These are phyloP conservation scores for Tenthredo livida DNA, from an alignment of 2,888 invertebrate species.

Conservation along the genomic window DNA sequence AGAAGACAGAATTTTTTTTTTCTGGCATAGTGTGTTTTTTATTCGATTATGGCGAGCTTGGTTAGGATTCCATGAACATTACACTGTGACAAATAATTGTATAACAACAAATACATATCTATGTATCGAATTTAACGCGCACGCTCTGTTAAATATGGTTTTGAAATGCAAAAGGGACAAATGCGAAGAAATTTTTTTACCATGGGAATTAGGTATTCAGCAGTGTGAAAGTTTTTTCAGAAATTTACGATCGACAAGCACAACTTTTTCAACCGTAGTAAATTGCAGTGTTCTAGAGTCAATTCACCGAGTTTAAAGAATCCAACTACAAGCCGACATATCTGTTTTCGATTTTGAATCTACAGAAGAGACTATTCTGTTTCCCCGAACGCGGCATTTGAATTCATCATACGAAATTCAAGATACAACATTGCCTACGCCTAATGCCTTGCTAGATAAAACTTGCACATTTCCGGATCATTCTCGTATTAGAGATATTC, in stretches of 20 bases:
- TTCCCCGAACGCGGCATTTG: not conserved
- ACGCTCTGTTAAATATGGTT: constrained; percentile 56
- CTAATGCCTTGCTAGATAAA: not conserved
- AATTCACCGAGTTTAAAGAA: constrained; percentile 54
- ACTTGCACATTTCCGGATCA: not conserved
- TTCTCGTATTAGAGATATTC: not conserved
- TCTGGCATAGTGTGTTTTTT: constrained; percentile 61
- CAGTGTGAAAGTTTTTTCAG: constrained; percentile 55
- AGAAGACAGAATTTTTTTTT: constrained; percentile 56
- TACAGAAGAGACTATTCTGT: constrained; percentile 10
- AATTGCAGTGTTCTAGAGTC: constrained; percentile 56
- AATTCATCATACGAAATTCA: constrained; percentile 19
- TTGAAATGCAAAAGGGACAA: constrained; percentile 45
- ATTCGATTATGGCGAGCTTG: constrained; percentile 61
- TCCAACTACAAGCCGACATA: constrained; percentile 57
- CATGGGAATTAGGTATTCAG: constrained; percentile 56
- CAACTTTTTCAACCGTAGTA: constrained; percentile 48
- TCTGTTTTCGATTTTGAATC: constrained; percentile 51
- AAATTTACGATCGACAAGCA: constrained; percentile 25
- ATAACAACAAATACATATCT: constrained; percentile 60
- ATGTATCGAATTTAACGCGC: constrained; percentile 60
- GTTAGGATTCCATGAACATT: constrained; percentile 56
- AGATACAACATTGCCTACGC: not conserved
- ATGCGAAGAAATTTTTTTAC: constrained; percentile 48
- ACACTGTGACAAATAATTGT: constrained; percentile 61